phyloP scores from a whole-genome alignment of 1,140 invertebrate species.

The Drosophila littoralis region DNA sequence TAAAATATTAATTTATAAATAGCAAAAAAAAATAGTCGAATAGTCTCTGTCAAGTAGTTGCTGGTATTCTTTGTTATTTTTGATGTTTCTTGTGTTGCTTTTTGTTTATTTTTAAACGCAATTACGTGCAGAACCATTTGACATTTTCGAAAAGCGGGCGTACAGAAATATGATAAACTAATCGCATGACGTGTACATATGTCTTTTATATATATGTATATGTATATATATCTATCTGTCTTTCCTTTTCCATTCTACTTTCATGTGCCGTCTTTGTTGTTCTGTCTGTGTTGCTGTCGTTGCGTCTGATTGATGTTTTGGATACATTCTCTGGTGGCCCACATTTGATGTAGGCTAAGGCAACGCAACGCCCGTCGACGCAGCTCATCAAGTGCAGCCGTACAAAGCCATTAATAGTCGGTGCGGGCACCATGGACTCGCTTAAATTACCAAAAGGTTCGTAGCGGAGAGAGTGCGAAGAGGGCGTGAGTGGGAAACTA shows the following conservation, averaged over 20 bases:
- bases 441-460: conserved; percentile 79
- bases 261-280: conserved; percentile 45
- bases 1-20: conserved; percentile 67
- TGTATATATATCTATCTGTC: conserved; percentile 15
- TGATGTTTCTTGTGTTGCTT: conserved; percentile 27
- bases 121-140: conserved; percentile 68
- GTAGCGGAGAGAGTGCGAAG: background rate
- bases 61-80: conserved; percentile 9
- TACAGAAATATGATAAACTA: conserved; percentile 73
- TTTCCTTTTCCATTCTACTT: conserved; percentile 45
- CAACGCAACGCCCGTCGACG: conserved; percentile 49
- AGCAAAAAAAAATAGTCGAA: conserved; percentile 63
- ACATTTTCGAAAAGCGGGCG: conserved; percentile 49
- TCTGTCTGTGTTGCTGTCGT: background rate
- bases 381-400: conserved; percentile 69
- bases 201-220: conserved; percentile 17
- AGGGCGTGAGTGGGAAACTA: background rate
- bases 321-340: conserved; percentile 49
- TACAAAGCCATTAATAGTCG: conserved; percentile 47
- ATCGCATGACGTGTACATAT: conserved; percentile 42
- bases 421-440: conserved; percentile 76
- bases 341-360: conserved; percentile 71
- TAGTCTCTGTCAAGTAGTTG: conserved; percentile 33
- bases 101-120: conserved; percentile 80
- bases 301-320: conserved; percentile 69